Conservation (phyloP, 1,140 invertebrate genomes). For the Archivesica marissinica region DNA sequence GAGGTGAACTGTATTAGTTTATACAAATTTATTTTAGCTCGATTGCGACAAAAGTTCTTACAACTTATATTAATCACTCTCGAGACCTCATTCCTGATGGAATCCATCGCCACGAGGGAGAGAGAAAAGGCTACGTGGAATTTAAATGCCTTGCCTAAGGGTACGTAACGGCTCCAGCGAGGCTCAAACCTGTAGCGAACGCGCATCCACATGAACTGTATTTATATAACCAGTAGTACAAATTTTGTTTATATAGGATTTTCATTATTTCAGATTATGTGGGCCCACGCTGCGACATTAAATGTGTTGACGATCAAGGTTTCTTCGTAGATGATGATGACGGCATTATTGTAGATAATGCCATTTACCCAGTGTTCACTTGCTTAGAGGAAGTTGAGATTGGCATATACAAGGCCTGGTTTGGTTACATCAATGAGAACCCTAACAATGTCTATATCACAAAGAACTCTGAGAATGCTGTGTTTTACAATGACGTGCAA, state of each 20-base stretch:
- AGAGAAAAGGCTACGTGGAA: too few species aligned
- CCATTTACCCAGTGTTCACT: slow-evolving; percentile 66
- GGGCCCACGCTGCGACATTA: slow-evolving; percentile 73
- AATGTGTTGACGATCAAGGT: slow-evolving; percentile 72
- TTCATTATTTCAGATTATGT: slow-evolving; percentile 70
- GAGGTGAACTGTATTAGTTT: too few species aligned
- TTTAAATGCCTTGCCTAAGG: too few species aligned
- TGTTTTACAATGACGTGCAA: slow-evolving; percentile 12
- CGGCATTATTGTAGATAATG: slow-evolving; percentile 42
- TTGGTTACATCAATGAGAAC: slow-evolving; percentile 76
- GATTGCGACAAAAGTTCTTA: too few species aligned
- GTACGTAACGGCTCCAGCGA: too few species aligned
- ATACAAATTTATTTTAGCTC: too few species aligned
- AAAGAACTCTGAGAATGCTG: slow-evolving; percentile 65
- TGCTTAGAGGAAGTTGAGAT: slow-evolving; percentile 61
- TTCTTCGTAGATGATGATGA: slow-evolving; percentile 68
- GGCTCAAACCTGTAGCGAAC: too few species aligned
- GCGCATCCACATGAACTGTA: not conserved
- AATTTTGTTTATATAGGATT: not conserved
- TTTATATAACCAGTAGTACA: not conserved
- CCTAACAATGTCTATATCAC: slow-evolving; percentile 72
- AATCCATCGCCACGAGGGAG: too few species aligned
- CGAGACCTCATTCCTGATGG: too few species aligned
- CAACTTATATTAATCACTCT: too few species aligned
- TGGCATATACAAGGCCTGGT: slow-evolving; percentile 67